These are phyloP conservation scores for Lagodon rhomboides DNA, from an alignment of 2,797 vertebrate species.

Conservation along the genomic window DNA sequence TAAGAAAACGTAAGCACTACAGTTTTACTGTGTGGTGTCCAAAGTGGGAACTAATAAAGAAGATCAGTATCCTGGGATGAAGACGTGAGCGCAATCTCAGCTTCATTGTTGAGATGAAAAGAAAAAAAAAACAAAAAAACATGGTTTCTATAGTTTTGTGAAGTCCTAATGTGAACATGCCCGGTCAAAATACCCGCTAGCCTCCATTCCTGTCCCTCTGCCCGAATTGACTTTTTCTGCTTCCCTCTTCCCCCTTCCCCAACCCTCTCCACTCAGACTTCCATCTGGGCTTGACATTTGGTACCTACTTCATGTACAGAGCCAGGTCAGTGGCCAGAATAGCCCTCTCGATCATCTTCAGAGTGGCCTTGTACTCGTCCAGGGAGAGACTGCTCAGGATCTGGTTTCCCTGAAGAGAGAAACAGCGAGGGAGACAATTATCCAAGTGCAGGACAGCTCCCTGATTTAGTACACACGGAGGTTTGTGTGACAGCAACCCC, in stretches of 20 bases:
- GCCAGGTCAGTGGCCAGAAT: constrained; percentile 98
- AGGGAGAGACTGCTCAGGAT: constrained; percentile 95
- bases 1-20: not conserved
- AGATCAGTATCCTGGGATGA: not conserved
- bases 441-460: not conserved
- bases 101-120: not conserved
- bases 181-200: not conserved
- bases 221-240: not conserved
- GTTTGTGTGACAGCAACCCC: not conserved
- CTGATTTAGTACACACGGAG: not conserved
- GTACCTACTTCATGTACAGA: constrained; percentile 95
- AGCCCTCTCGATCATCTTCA: constrained; percentile 97
- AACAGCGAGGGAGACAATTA: not conserved
- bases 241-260: not conserved
- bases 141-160: not conserved
- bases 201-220: not conserved
- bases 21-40: no score
- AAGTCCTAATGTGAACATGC: not conserved
- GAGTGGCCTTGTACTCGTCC: constrained; percentile 93
- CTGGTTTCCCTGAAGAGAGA: constrained; percentile 91
- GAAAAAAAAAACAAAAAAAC: no score
- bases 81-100: no score
- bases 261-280: constrained; percentile 20
- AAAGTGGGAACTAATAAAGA: not conserved
- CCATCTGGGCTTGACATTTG: constrained; percentile 67